A percentile compares a stretch with the other conserved stretches of the same genome.
Conservation (phyloP, 2,797 vertebrate species). For the Picus viridis region DNA sequence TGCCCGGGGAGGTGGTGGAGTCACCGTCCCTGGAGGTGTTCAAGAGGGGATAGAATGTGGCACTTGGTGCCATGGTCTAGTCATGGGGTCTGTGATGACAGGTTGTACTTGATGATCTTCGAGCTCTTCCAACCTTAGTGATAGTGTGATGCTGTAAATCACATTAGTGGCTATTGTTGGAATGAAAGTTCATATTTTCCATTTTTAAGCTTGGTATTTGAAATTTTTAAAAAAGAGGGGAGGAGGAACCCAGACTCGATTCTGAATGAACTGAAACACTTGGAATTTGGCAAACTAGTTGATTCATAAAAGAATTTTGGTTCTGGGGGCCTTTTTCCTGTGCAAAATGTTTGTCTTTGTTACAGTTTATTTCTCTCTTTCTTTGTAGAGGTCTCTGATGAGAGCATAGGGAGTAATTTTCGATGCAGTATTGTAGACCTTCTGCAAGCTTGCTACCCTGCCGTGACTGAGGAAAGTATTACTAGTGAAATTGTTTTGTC, state of each 20-base stretch:
- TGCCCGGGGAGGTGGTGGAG: no score
- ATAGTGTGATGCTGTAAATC: not conserved
- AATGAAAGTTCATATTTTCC: not conserved
- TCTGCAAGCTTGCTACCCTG: slow-evolving; percentile 85
- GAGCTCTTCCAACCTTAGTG: no score
- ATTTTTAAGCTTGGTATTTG: not conserved
- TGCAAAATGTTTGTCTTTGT: not conserved
- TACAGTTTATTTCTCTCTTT: not conserved
- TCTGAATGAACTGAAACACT: not conserved
- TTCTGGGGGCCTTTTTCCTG: not conserved
- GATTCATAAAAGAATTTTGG: not conserved
- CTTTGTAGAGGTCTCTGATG: slow-evolving; percentile 80
- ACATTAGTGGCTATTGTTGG: not conserved
- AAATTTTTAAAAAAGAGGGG: not conserved
- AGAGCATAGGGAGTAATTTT: slow-evolving; percentile 81
- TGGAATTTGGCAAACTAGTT: not conserved
- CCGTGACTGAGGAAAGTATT: slow-evolving; percentile 87
- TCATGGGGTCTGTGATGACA: no score
- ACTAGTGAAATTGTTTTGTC: slow-evolving; percentile 77
- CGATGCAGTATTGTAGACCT: slow-evolving; percentile 88
- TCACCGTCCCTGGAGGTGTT: no score
- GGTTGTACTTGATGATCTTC: no score
- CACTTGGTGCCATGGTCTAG: no score
- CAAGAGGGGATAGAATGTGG: no score
- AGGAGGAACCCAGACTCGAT: accelerated